phyloP scores from a whole-genome alignment of 2,888 invertebrate genomes.

The Ophioninae sp. region DNA sequence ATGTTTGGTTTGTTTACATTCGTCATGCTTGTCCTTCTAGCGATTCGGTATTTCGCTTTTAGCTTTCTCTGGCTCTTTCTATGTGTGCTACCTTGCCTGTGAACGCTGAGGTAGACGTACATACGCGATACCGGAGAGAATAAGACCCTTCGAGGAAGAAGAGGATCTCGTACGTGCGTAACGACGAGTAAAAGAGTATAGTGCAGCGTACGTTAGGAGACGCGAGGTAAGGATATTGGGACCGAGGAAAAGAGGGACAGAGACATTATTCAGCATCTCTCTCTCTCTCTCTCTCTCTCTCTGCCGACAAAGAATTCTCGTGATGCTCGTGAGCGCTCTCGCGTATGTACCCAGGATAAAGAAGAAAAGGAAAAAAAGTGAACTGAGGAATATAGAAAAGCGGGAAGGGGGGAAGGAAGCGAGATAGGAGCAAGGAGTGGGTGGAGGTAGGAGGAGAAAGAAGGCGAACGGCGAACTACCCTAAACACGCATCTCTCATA shows the following conservation, averaged over 20 bases:
- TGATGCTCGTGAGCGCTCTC: slow-evolving; percentile 49
- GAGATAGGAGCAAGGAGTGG: background rate
- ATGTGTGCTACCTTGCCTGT: slow-evolving; percentile 38
- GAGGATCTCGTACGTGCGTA: slow-evolving; percentile 59
- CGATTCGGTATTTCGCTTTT: slow-evolving; percentile 7
- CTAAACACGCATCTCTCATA: slow-evolving; percentile 78
- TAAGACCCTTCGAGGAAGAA: slow-evolving; percentile 47
- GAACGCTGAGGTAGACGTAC: slow-evolving; percentile 31
- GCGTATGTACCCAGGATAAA: slow-evolving; percentile 49
- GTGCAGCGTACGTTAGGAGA: slow-evolving; percentile 53
- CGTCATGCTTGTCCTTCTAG: slow-evolving; percentile 1
- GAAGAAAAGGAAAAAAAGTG: slow-evolving; percentile 28
- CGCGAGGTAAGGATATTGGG: slow-evolving; percentile 46
- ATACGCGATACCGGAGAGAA: slow-evolving; percentile 42
- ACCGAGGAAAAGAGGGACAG: slow-evolving; percentile 37
- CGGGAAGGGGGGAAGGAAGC: slow-evolving; percentile 31
- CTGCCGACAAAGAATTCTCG: slow-evolving; percentile 61
- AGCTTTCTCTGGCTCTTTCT: slow-evolving; percentile 7
- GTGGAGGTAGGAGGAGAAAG: slow-evolving; percentile 16
- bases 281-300: slow-evolving; percentile 56
- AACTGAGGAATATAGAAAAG: slow-evolving; percentile 16
- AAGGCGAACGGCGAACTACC: slow-evolving; percentile 65
- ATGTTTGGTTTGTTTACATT: slow-evolving; percentile 4
- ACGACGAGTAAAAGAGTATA: slow-evolving; percentile 59
- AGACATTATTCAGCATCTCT: slow-evolving; percentile 56